A percentile compares a stretch with the other conserved stretches of the same genome.
Conservation (phyloP, 1,140 invertebrate genomes). For the Charaxes varanes region DNA sequence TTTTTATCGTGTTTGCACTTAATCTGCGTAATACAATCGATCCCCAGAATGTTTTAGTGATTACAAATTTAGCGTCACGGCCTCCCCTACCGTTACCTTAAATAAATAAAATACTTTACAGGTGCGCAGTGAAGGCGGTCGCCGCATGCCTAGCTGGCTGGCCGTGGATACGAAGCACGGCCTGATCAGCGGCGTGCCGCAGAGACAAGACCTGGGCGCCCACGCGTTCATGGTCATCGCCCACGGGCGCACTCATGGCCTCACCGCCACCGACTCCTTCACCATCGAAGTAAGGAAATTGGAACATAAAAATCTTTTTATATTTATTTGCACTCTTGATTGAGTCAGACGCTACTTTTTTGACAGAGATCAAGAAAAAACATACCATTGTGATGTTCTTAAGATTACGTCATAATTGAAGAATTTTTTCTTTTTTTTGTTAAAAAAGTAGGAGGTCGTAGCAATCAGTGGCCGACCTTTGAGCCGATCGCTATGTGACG, state of each 20-base stretch:
- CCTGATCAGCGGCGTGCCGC: conserved; percentile 65
- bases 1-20: too few species aligned
- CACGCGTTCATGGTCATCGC: conserved; percentile 66
- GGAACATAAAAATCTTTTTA: neutral
- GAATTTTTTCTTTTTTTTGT: too few species aligned
- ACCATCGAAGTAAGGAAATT: conserved; percentile 56
- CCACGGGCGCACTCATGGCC: conserved; percentile 47
- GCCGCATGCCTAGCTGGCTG: conserved; percentile 61
- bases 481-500: too few species aligned
- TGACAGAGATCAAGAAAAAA: too few species aligned
- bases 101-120: conserved; percentile 12
- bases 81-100: neutral
- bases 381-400: too few species aligned
- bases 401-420: too few species aligned
- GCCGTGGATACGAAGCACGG: conserved; percentile 69
- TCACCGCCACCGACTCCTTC: conserved; percentile 64
- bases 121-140: conserved; percentile 58
- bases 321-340: neutral
- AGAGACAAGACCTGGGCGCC: conserved; percentile 52
- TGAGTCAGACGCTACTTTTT: too few species aligned
- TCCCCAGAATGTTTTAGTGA: too few species aligned
- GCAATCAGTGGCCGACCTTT: too few species aligned
- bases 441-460: too few species aligned
- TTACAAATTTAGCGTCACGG: too few species aligned
- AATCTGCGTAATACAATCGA: too few species aligned